Conservation (phyloP, 2,888 invertebrate species). For the Cheilosia grossa region DNA sequence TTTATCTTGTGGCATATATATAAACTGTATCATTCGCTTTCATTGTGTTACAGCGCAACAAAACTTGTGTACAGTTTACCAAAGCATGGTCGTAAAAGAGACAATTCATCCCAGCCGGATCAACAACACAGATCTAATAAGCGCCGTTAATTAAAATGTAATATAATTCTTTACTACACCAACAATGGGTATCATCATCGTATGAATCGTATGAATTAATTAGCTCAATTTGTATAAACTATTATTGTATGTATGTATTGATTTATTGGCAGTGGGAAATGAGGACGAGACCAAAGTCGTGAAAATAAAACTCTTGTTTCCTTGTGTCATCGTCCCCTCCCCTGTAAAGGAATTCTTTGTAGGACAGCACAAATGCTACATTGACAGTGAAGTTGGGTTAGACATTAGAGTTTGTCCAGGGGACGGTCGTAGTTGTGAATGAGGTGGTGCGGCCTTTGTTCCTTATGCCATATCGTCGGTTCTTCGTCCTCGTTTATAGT, state of each 20-base stretch:
- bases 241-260: constrained; percentile 46
- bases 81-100: neutral
- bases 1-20: neutral
- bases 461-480: neutral
- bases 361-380: constrained; percentile 31
- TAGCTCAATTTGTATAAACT: constrained; percentile 53
- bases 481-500: neutral
- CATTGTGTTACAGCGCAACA: too few relatives aligned
- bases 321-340: neutral
- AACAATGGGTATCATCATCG: constrained; percentile 55
- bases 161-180: constrained; percentile 22
- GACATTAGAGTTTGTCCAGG: neutral
- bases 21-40: neutral
- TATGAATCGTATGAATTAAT: constrained; percentile 50
- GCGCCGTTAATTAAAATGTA: constrained; percentile 53
- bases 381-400: constrained; percentile 21
- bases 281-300: constrained; percentile 12
- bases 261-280: constrained; percentile 41
- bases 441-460: neutral
- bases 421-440: neutral
- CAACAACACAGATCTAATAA: constrained; percentile 22
- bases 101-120: constrained; percentile 7
- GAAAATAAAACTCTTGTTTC: constrained; percentile 19
- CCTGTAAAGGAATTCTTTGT: constrained; percentile 27
- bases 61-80: neutral